Evolutionary conservation across 2,797 vertebrate genomes (phyloP).

Genomic region (Schizothorax lantsangensis): DNA sequence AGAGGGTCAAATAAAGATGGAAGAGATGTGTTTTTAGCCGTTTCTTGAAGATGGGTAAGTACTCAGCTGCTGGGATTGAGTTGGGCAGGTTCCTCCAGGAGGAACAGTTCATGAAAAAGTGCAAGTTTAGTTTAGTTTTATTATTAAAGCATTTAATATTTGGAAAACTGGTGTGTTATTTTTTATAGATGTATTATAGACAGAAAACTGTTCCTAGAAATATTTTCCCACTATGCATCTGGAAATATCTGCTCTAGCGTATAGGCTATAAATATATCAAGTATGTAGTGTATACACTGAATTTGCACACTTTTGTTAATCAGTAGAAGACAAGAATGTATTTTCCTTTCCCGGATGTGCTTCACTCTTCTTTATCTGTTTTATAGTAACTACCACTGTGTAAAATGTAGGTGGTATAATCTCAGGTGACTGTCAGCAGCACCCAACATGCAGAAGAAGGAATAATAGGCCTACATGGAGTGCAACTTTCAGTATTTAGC

Average conservation of each 20-base stretch:
- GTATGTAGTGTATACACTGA: background rate
- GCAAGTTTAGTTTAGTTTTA: too few relatives aligned
- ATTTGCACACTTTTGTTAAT: background rate
- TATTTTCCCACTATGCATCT: background rate
- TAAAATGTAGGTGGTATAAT: constrained; percentile 6
- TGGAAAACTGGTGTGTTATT: background rate
- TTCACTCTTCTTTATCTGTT: background rate
- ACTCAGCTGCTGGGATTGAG: too few relatives aligned
- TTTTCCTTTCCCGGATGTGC: background rate
- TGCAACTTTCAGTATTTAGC: background rate
- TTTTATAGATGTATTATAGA: background rate
- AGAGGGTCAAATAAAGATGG: too few relatives aligned
- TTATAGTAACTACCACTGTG: background rate
- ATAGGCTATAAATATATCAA: background rate
- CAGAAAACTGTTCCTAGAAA: background rate
- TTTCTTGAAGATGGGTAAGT: too few relatives aligned
- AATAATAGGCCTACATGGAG: background rate
- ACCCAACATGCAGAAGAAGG: background rate
- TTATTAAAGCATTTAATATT: background rate
- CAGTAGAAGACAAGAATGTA: background rate
- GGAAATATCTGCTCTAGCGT: background rate
- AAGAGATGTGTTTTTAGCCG: too few relatives aligned
- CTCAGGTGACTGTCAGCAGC: constrained; percentile 20
- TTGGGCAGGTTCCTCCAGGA: too few relatives aligned
- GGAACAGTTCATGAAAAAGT: too few relatives aligned